phyloP scores from a whole-genome alignment of 1,140 invertebrate genomes.

The Eriosoma lanigerum region DNA sequence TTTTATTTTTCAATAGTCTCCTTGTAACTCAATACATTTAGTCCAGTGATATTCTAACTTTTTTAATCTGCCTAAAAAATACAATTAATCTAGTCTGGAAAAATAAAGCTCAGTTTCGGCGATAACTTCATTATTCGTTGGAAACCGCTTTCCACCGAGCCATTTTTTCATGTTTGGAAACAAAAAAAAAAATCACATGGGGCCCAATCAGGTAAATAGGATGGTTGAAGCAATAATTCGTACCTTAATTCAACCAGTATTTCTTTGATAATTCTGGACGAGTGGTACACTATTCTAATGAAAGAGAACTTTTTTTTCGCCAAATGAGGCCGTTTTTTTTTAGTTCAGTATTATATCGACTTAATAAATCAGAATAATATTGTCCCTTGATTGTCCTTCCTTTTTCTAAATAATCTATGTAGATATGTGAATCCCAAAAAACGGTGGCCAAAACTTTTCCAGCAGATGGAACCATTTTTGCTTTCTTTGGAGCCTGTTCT shows the following conservation, averaged over 20 bases:
- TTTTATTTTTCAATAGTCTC: conserved; percentile 29
- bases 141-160: too few relatives aligned
- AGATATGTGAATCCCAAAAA: conserved; percentile 55
- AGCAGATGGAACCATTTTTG: too few relatives aligned
- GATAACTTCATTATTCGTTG: neutral
- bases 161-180: conserved; percentile 58
- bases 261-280: neutral
- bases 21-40: conserved; percentile 2
- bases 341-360: too few relatives aligned
- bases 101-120: neutral
- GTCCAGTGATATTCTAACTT: too few relatives aligned
- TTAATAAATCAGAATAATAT: conserved; percentile 55
- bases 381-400: conserved; percentile 57
- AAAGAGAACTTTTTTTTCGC: conserved; percentile 58
- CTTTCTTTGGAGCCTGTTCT: conserved; percentile 55
- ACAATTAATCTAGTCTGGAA: neutral
- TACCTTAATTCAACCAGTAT: conserved; percentile 57
- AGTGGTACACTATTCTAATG: conserved; percentile 58
- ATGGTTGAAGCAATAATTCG: conserved; percentile 60
- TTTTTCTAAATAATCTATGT: too few relatives aligned
- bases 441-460: conserved; percentile 56
- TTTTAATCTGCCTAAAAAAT: neutral
- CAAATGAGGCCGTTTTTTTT: conserved; percentile 54
- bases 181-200: too few relatives aligned
- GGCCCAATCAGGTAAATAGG: conserved; percentile 59